Evolutionary conservation across 2,888 invertebrate species (phyloP), one percentile per base, ranked within the genome.

Genomic region (Odiellus spinosus): DNA sequence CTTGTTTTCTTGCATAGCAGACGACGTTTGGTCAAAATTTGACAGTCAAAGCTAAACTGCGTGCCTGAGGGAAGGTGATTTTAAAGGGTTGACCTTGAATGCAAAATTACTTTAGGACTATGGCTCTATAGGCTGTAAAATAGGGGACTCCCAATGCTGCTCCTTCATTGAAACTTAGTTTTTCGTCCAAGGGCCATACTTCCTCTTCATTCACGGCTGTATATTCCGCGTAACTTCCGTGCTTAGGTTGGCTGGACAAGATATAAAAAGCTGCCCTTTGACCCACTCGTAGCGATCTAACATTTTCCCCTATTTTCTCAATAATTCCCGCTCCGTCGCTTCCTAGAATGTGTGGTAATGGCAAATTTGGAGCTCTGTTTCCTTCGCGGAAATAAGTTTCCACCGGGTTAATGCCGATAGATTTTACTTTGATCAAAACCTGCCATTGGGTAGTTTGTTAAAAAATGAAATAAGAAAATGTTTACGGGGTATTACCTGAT

Each of bases 331-430:
- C 66, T n/a, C 66, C 70, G 59, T 74, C 74, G 43, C 59, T 60
- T 2, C 74, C 74, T 3, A 72, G 69, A 11, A 64, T 67, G 54
- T 69, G 71, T 1, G 74, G 74, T 1, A 36, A 17, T 26, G 26
- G 26, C 34, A 74, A 60, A 5, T 59, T 47, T 2, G 73, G 73
- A 3, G 63, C 53, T 14, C 47, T 45, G 6, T 58, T 59, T n/a
- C 74, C 74, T 34, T 63, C 56, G 21, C 73, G 60, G 40, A 73
- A 68, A 56, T 74, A 74, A 0, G 73, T 72, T 50, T 75, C 75
- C 3, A 74, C 72, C 3, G 74, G 75, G 54, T 75, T 75, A 2
- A 75, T 65, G 15, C 73, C 74, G 41, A 70, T 64, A 3, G 67
- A 64, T 21, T 59, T 54, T 1, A 74, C 67, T 51, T 67, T 63